These are phyloP conservation scores for Phalacrocorax brasilianus DNA, from an alignment of 2,113 vertebrate species.

Conservation along the genomic window DNA sequence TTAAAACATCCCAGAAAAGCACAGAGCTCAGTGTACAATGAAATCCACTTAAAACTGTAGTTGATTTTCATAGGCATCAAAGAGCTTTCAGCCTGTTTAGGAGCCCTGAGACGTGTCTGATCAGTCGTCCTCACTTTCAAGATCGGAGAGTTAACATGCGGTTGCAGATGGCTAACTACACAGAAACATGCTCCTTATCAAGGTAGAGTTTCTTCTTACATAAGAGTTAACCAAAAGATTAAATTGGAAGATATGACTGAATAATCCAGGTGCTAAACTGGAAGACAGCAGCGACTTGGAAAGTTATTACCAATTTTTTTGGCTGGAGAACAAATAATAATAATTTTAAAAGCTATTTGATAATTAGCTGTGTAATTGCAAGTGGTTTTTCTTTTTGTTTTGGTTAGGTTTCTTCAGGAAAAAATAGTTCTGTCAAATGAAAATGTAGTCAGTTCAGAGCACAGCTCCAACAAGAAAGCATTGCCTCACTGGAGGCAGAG, in stretches of 20 bases:
- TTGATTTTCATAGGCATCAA: neutral
- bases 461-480: fast-evolving
- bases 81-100: neutral
- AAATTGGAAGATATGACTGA: neutral
- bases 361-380: neutral
- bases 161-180: neutral
- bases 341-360: neutral
- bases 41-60: neutral
- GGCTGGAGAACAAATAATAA: neutral
- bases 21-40: neutral
- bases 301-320: neutral
- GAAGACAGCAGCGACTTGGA: neutral
- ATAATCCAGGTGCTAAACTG: neutral
- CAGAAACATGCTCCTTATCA: neutral
- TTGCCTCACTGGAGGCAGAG: neutral
- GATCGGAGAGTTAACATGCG: fast-evolving
- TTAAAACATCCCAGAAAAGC: neutral
- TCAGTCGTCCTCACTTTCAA: neutral
- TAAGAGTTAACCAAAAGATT: neutral
- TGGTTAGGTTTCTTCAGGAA: neutral
- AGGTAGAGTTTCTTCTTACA: neutral
- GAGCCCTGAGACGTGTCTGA: neutral
- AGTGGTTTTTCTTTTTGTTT: neutral
- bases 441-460: neutral
- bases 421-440: neutral